phyloP scores from a whole-genome alignment of 92 coral and sea anemone species.

The Pocillopora grandis region DNA sequence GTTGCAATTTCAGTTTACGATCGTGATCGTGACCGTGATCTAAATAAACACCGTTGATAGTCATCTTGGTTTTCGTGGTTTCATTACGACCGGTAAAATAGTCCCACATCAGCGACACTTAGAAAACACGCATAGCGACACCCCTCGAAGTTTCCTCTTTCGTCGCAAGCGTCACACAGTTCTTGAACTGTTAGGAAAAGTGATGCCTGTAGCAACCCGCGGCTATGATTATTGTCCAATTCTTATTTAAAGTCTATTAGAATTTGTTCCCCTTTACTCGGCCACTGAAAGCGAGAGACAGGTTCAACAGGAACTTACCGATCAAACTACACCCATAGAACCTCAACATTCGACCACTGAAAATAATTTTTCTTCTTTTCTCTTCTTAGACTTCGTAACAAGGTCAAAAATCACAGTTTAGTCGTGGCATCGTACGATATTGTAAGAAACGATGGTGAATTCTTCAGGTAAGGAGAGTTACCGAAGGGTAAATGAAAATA shows the following conservation, averaged over 20 bases:
- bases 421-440: conserved; percentile 98
- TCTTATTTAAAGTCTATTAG: too few species aligned
- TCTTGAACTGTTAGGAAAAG: not conserved
- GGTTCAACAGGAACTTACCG: not conserved
- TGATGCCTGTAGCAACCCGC: too few species aligned
- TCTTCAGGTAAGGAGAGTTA: conserved; percentile 77
- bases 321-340: not conserved
- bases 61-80: too few species aligned
- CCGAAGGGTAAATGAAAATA: not conserved
- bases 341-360: not conserved
- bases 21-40: too few species aligned
- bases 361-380: not conserved
- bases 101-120: too few species aligned
- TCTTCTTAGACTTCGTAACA: conserved; percentile 75
- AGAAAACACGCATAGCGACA: too few species aligned
- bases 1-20: too few species aligned
- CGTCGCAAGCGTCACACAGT: too few species aligned
- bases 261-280: not conserved
- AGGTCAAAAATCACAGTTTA: conserved; percentile 89
- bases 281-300: not conserved
- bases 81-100: too few species aligned
- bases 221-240: too few species aligned
- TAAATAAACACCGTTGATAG: too few species aligned
- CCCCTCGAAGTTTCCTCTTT: too few species aligned
- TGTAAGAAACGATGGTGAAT: conserved; percentile 98